Conservation (phyloP, 1,140 invertebrate genomes). For the Diprion similis region DNA sequence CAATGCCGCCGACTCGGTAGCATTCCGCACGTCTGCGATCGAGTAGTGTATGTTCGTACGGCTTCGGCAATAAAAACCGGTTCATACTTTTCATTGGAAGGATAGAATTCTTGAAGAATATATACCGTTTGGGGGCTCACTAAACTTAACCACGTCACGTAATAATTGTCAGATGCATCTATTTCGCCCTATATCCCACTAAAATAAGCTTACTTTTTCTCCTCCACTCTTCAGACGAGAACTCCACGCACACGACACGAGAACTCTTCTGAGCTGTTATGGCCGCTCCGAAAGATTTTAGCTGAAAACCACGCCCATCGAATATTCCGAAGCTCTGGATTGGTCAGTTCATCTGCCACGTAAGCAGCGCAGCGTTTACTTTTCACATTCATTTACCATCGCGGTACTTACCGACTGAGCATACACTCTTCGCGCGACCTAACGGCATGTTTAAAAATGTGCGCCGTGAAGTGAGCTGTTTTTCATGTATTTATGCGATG, state of each 20-base stretch:
- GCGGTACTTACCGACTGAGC: too few relatives aligned
- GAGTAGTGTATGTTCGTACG: not conserved
- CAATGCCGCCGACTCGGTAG: not conserved
- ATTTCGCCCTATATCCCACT: not conserved
- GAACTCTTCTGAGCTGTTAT: not conserved
- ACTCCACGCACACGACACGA: not conserved
- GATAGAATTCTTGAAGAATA: not conserved
- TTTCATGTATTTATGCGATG: too few relatives aligned
- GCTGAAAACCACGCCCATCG: conserved; percentile 1
- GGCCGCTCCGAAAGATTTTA: not conserved
- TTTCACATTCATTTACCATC: too few relatives aligned
- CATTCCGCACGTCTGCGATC: not conserved
- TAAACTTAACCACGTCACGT: too few relatives aligned
- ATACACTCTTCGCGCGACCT: too few relatives aligned
- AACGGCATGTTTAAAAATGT: too few relatives aligned
- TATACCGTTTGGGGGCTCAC: too few relatives aligned
- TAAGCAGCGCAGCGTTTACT: not conserved
- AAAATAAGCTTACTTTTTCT: not conserved
- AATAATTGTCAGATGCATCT: not conserved
- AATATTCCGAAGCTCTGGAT: not conserved
- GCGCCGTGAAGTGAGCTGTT: too few relatives aligned
- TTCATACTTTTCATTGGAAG: not conserved
- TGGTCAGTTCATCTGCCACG: not conserved
- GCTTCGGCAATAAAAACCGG: not conserved
- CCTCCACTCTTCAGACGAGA: not conserved